These are phyloP conservation scores for Poeciliopsis gracilis DNA, from an alignment of 2,797 vertebrate genomes.

Conservation along the genomic window DNA sequence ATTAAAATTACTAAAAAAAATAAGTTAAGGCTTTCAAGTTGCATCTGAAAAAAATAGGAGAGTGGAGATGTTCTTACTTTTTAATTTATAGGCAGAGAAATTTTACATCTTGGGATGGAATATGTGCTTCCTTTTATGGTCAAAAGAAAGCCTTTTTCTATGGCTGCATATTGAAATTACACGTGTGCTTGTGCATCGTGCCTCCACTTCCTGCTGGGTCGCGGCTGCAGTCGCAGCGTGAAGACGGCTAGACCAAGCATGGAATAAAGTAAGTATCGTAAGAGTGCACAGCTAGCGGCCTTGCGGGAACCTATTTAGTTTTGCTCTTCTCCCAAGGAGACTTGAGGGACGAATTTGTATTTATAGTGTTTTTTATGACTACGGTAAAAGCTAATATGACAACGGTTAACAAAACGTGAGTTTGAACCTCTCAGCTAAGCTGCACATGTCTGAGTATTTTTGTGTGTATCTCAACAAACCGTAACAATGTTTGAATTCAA, in stretches of 20 bases:
- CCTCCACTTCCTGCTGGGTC: constrained; percentile 1
- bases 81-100: not conserved
- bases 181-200: constrained; percentile 35
- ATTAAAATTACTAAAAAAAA: not conserved
- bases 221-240: not conserved
- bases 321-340: constrained; percentile 9
- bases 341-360: constrained; percentile 15
- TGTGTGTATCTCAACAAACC: not conserved
- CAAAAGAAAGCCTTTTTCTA: constrained; percentile 17
- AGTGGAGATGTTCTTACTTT: not conserved
- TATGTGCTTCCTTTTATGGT: not conserved
- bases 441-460: constrained; percentile 1
- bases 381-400: constrained; percentile 9
- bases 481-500: not conserved
- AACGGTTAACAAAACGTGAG: constrained; percentile 15
- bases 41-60: not conserved
- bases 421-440: constrained; percentile 6
- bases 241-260: not conserved
- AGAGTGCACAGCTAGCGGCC: constrained; percentile 20
- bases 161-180: constrained; percentile 44
- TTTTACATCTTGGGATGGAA: not conserved
- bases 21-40: not conserved
- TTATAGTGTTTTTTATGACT: not conserved
- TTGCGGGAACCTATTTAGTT: constrained; percentile 42
- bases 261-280: constrained; percentile 9